Conservation (phyloP, 2,797 vertebrate species). For the Myotis findleyi region DNA sequence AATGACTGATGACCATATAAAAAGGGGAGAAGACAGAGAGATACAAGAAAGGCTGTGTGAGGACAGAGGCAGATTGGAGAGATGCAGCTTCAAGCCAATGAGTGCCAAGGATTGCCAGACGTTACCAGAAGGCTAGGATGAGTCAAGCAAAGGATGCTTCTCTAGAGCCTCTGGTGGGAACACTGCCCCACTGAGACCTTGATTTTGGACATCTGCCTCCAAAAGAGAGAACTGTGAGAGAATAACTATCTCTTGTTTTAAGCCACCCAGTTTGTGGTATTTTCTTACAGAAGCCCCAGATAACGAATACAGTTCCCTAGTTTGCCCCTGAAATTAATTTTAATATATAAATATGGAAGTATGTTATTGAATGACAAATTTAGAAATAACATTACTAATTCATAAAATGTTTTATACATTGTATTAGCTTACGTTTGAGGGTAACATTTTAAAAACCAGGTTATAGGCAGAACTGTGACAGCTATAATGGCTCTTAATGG, state of each 20-base stretch:
- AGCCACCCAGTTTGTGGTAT: neutral
- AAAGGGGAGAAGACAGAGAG: neutral
- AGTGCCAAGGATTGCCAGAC: neutral
- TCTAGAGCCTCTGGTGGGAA: neutral
- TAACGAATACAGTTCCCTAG: neutral
- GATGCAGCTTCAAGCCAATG: neutral
- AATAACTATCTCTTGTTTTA: neutral
- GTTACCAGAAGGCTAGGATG: neutral
- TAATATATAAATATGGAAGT: neutral
- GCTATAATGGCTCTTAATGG: neutral
- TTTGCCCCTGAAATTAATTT: slow-evolving; percentile 13
- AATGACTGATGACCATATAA: neutral
- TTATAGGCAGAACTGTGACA: neutral
- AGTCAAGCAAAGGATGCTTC: neutral
- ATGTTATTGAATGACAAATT: slow-evolving; percentile 13
- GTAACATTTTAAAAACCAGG: slow-evolving; percentile 23
- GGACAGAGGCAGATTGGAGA: neutral
- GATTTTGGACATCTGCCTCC: neutral
- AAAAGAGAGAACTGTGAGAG: neutral
- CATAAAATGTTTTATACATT: neutral
- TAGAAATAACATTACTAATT: slow-evolving; percentile 9
- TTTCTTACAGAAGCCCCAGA: neutral
- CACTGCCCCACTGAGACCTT: neutral
- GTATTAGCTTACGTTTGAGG: neutral
- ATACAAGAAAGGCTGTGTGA: neutral